These are phyloP conservation scores for Onchidella celtica DNA, from an alignment of 2,888 invertebrate species.

Conservation along the genomic window DNA sequence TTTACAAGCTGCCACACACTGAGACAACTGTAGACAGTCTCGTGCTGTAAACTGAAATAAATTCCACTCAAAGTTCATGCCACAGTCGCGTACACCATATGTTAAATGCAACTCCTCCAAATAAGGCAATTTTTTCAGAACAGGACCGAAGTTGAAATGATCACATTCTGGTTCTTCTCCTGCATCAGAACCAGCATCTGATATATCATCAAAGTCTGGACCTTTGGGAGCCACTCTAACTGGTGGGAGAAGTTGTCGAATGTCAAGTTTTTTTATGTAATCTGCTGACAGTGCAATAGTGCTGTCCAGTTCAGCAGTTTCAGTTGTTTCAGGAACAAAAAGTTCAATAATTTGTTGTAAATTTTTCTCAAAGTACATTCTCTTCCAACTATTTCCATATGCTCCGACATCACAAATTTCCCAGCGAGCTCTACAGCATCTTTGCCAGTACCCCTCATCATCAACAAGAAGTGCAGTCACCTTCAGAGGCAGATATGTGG, in stretches of 20 bases:
- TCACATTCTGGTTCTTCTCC: conserved; percentile 79
- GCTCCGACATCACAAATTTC: conserved; percentile 77
- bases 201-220: conserved; percentile 76
- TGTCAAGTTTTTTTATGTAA: conserved; percentile 76
- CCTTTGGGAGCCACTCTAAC: conserved; percentile 76
- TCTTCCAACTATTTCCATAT: conserved; percentile 79
- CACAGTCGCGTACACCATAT: conserved; percentile 80
- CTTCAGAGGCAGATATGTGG: conserved; percentile 76
- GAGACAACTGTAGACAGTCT: conserved; percentile 79
- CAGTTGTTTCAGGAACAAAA: conserved; percentile 79
- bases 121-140: conserved; percentile 74
- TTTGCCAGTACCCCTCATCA: conserved; percentile 80
- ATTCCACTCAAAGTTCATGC: conserved; percentile 81
- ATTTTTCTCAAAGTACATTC: conserved; percentile 80
- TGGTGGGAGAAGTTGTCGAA: conserved; percentile 79
- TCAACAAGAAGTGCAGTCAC: conserved; percentile 80
- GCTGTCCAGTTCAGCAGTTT: conserved; percentile 73
- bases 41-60: conserved; percentile 80
- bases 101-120: conserved; percentile 78
- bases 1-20: conserved; percentile 77
- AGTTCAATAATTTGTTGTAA: conserved; percentile 79
- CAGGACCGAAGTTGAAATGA: conserved; percentile 79
- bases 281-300: conserved; percentile 75
- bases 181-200: conserved; percentile 77
- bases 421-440: conserved; percentile 79